Conservation (phyloP, 2,797 vertebrate species). For the Danio albolineatus region DNA sequence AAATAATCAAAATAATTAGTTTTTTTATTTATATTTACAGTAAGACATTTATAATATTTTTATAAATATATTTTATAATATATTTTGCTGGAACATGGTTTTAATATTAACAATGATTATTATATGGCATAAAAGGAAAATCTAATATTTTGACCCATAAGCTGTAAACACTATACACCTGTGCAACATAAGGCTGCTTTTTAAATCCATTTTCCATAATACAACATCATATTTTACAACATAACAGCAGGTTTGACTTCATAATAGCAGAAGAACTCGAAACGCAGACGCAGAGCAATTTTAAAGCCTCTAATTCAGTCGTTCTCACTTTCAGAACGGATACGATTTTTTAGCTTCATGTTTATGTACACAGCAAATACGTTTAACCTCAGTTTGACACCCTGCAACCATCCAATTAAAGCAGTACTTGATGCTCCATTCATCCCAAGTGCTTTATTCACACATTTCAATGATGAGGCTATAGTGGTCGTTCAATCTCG, state of each 20-base stretch:
- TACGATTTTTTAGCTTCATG: constrained; percentile 30
- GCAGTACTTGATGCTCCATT: constrained; percentile 44
- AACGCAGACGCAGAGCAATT: constrained; percentile 9
- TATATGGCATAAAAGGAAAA: no score
- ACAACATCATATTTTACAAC: background rate
- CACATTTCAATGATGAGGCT: constrained; percentile 51
- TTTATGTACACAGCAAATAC: constrained; percentile 54
- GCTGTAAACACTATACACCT: no score
- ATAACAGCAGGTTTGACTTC: no score
- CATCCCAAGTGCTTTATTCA: constrained; percentile 50
- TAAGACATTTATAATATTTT: no score
- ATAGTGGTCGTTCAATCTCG: constrained; percentile 41
- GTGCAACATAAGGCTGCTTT: no score
- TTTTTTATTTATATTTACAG: no score
- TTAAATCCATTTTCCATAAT: background rate
- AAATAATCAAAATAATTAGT: no score
- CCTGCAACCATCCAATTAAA: constrained; percentile 50
- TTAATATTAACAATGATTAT: no score
- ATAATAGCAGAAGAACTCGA: background rate
- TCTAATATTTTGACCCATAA: no score
- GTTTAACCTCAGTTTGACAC: constrained; percentile 53
- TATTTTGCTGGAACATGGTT: no score
- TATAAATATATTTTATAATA: no score
- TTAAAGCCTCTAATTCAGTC: constrained; percentile 21
- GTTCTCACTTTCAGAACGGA: constrained; percentile 6